A percentile compares a stretch with the other conserved stretches of the same genome.
Evolutionary conservation across 2,888 invertebrate genomes (phyloP).

Genomic region (Cactoblastis cactorum): DNA sequence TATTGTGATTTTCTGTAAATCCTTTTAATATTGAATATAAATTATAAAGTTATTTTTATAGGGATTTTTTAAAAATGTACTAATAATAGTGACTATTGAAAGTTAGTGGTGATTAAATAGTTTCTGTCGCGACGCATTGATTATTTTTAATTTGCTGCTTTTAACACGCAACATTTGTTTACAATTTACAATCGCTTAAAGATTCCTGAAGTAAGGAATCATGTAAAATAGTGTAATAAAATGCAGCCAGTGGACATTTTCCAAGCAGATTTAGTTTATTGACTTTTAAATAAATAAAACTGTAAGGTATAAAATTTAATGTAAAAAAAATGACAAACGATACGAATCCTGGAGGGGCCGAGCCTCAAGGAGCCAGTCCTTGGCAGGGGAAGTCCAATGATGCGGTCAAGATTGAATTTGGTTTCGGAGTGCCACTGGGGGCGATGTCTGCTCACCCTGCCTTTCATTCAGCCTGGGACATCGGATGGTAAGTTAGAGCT

Average conservation of each 20-base stretch:
- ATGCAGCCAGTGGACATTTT: no score
- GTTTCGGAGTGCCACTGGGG: constrained; percentile 72
- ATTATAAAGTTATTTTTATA: no score
- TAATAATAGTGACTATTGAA: not conserved
- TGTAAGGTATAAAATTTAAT: not conserved
- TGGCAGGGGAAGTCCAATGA: constrained; percentile 65
- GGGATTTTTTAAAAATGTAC: no score
- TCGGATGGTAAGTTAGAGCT: constrained; percentile 73
- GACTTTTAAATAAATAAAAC: not conserved
- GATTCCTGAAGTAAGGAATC: no score
- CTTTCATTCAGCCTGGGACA: constrained; percentile 77
- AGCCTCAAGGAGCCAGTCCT: constrained; percentile 36
- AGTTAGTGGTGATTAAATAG: not conserved
- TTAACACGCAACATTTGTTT: constrained; percentile 6
- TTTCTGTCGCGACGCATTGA: not conserved
- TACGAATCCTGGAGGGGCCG: constrained; percentile 33
- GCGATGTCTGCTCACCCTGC: constrained; percentile 75
- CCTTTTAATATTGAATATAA: not conserved
- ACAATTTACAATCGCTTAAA: no score
- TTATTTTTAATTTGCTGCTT: not conserved
- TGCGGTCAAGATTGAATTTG: constrained; percentile 74
- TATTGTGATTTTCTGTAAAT: not conserved
- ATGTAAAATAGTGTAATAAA: no score
- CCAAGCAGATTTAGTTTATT: not conserved
- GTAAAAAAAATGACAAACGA: constrained; percentile 54